phyloP scores from a whole-genome alignment of 2,888 invertebrate genomes.

The Acrobasis repandana region DNA sequence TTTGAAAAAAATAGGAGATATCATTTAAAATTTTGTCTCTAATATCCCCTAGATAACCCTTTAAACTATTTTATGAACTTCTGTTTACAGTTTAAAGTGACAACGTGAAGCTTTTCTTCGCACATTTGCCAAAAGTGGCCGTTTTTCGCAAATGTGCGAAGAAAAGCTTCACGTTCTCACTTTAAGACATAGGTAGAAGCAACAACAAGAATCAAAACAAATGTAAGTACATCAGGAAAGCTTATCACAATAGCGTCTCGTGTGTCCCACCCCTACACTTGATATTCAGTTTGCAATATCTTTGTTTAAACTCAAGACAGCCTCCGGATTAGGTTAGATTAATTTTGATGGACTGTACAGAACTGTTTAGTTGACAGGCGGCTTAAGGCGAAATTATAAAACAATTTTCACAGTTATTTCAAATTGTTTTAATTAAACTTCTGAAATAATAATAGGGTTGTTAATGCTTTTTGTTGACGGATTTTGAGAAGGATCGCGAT shows the following conservation, averaged over 20 bases:
- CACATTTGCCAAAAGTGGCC: too few relatives aligned
- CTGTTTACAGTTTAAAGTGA: too few relatives aligned
- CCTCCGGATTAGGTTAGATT: conserved; percentile 75
- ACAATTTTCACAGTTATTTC: conserved; percentile 67
- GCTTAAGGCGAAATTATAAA: conserved; percentile 71
- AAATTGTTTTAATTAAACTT: conserved; percentile 76
- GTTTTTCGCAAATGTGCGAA: too few relatives aligned
- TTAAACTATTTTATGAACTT: too few relatives aligned
- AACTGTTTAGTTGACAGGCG: conserved; percentile 77
- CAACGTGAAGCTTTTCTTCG: too few relatives aligned
- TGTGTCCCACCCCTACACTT: conserved; percentile 48
- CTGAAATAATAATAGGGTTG: conserved; percentile 58
- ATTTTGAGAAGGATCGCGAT: conserved; percentile 52
- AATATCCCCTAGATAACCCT: too few relatives aligned
- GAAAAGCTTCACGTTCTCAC: too few relatives aligned
- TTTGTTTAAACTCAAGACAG: conserved; percentile 77
- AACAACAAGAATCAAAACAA: too few relatives aligned
- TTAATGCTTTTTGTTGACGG: conserved; percentile 53
- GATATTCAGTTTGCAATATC: conserved; percentile 75
- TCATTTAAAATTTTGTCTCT: too few relatives aligned
- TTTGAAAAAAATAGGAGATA: too few relatives aligned
- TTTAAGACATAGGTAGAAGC: too few relatives aligned
- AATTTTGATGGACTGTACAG: conserved; percentile 79
- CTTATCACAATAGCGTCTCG: conserved; percentile 30
- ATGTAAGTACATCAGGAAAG: too few relatives aligned